Percentiles rank a stretch among this genome's conserved stretches.
Evolutionary conservation across 1,140 invertebrate species (phyloP).

Genomic region (Philaenus spumarius): DNA sequence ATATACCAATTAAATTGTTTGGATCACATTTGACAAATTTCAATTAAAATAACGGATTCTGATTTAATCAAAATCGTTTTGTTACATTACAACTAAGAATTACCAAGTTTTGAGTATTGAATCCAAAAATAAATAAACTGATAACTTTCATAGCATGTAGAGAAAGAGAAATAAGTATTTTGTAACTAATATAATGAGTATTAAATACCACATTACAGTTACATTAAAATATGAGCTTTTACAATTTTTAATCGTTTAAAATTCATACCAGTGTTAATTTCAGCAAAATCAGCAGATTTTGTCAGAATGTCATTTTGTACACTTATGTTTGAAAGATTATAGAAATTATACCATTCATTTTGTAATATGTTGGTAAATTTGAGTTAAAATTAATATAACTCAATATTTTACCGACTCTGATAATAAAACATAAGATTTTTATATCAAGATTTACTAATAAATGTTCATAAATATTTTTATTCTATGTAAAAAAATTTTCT

Average conservation of each 20-base stretch:
- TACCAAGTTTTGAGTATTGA: no score
- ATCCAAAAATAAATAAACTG: no score
- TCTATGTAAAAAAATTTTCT: neutral
- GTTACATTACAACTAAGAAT: no score
- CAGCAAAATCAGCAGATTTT: neutral
- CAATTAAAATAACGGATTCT: no score
- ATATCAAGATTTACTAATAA: neutral
- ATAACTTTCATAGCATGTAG: no score
- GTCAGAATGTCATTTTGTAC: no score
- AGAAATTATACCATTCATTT: neutral
- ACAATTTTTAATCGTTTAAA: neutral
- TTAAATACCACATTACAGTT: neutral
- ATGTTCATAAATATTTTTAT: neutral
- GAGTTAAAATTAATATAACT: no score
- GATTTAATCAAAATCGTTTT: no score
- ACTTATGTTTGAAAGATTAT: neutral
- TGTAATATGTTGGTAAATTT: neutral
- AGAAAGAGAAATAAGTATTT: constrained; percentile 22
- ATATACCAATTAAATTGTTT: no score
- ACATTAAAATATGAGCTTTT: neutral
- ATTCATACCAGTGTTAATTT: neutral
- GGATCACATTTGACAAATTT: no score
- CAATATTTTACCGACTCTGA: no score
- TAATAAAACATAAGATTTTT: neutral
- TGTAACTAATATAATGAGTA: neutral